Percentiles rank a stretch among this genome's conserved stretches.
These are phyloP conservation scores for Prosapia bicincta DNA, from an alignment of 2,888 invertebrate genomes.

Conservation along the genomic window DNA sequence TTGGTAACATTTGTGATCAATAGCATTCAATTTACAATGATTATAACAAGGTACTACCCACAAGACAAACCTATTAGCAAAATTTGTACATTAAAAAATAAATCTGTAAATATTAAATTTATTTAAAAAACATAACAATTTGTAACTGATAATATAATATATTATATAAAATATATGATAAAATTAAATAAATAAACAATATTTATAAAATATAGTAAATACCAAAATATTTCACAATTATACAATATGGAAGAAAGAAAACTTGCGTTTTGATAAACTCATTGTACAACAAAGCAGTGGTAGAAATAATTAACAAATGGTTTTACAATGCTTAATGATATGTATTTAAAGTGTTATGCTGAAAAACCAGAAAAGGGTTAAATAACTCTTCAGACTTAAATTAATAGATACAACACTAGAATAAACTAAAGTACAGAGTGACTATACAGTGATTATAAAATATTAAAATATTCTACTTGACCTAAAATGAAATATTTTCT, in stretches of 20 bases:
- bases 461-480: too few relatives aligned
- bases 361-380: too few relatives aligned
- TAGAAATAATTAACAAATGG: too few relatives aligned
- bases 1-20: not conserved
- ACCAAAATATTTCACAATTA: conserved; percentile 2
- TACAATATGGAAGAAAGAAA: not conserved
- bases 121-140: not conserved
- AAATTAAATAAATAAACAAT: conserved; percentile 2
- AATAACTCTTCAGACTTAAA: too few relatives aligned
- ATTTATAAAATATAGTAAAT: not conserved
- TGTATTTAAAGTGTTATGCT: too few relatives aligned
- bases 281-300: not conserved
- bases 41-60: not conserved
- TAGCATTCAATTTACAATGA: not conserved
- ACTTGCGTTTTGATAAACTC: not conserved
- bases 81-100: not conserved
- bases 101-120: not conserved
- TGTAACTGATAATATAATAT: not conserved
- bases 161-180: not conserved
- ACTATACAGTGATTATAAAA: too few relatives aligned
- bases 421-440: too few relatives aligned
- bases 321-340: too few relatives aligned
- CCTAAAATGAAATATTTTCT: too few relatives aligned
- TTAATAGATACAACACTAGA: too few relatives aligned
- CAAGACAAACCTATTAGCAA: not conserved